Evolutionary conservation across 2,797 vertebrate species (phyloP).

Genomic region (Halcyon badia): DNA sequence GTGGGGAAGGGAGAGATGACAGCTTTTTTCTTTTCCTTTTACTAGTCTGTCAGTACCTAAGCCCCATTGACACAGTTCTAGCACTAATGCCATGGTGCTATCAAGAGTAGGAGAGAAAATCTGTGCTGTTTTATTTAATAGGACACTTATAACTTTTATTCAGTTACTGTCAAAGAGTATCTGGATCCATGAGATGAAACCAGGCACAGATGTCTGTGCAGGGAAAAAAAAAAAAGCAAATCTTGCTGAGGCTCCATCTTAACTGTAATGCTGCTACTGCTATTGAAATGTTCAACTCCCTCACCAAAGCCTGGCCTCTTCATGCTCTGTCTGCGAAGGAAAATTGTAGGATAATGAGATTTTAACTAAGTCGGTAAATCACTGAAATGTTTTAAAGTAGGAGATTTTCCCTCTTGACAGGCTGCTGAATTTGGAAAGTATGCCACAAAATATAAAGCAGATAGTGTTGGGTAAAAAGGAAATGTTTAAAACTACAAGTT

Average conservation of each 20-base stretch:
- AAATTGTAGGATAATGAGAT: slow-evolving; percentile 22
- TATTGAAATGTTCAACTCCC: neutral
- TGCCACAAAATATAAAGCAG: neutral
- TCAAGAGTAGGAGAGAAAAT: neutral
- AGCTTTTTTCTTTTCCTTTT: neutral
- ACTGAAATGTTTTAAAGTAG: neutral
- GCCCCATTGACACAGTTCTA: neutral
- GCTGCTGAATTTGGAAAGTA: neutral
- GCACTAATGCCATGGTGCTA: neutral
- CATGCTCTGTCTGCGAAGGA: neutral
- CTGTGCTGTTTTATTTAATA: neutral
- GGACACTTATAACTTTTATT: neutral
- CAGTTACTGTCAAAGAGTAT: neutral
- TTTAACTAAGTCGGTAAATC: slow-evolving; percentile 12
- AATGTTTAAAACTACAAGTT: neutral
- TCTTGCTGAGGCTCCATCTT: neutral
- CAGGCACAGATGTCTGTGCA: neutral
- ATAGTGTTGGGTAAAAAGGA: neutral
- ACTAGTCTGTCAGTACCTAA: neutral
- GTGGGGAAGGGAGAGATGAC: neutral
- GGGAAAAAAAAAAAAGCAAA: neutral
- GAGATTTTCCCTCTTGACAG: neutral
- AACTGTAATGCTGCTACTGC: neutral
- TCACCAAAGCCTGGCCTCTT: neutral
- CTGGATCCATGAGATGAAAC: slow-evolving; percentile 4